phyloP scores from a whole-genome alignment of 2,888 invertebrate species.

The Lepetodrilus schrolli region DNA sequence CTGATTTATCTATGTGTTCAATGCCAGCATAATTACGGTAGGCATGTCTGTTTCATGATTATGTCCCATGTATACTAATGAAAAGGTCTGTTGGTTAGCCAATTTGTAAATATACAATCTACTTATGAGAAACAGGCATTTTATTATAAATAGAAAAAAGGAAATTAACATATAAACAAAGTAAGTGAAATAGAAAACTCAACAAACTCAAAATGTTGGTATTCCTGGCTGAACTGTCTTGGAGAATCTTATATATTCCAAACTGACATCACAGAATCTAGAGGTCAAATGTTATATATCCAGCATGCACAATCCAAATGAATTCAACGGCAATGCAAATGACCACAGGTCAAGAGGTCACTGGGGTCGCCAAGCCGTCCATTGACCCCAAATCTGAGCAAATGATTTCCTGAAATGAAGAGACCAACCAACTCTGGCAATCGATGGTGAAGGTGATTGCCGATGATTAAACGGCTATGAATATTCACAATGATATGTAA shows the following conservation, averaged over 20 bases:
- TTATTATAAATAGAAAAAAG: neutral
- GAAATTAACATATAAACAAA: neutral
- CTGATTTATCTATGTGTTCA: no score
- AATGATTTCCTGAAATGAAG: slow-evolving; percentile 18
- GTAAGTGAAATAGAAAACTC: neutral
- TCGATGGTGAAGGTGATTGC: neutral
- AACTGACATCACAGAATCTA: slow-evolving; percentile 18
- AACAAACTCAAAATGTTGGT: neutral
- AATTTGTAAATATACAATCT: no score
- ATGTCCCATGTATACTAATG: no score
- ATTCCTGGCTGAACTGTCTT: neutral
- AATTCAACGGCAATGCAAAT: slow-evolving; percentile 1
- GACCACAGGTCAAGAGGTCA: slow-evolving; percentile 12
- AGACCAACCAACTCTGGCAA: neutral
- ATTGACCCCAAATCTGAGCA: slow-evolving; percentile 13
- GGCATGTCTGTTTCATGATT: no score
- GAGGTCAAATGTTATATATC: slow-evolving; percentile 17
- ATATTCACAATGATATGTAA: slow-evolving; percentile 6
- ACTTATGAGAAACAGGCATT: neutral
- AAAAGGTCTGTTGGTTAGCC: no score
- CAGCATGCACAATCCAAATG: slow-evolving; percentile 4
- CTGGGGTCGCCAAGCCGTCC: slow-evolving; percentile 15
- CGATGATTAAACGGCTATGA: neutral
- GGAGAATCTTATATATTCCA: neutral
- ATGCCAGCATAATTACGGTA: no score